Evolutionary conservation across 1,140 invertebrate species (phyloP).

Genomic region (Drosophila takahashii): DNA sequence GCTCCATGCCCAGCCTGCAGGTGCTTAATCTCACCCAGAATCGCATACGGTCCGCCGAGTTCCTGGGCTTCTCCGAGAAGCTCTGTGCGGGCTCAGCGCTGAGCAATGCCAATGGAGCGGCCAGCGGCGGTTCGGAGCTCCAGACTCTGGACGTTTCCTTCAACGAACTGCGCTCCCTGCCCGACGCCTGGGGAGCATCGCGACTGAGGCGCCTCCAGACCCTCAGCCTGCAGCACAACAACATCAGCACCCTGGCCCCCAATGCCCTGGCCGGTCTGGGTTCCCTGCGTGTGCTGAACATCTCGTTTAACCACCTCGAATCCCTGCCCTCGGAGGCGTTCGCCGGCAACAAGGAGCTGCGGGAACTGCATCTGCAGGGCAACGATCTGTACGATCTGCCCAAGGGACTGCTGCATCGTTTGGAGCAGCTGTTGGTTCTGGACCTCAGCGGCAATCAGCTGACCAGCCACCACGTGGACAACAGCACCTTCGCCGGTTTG

Average conservation of each 20-base stretch:
- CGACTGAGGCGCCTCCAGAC: constrained; percentile 89
- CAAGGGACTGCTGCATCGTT: constrained; percentile 88
- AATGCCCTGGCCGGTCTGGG: constrained; percentile 89
- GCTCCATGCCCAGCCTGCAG: constrained; percentile 89
- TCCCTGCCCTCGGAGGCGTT: constrained; percentile 90
- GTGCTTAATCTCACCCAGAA: constrained; percentile 91
- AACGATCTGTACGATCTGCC: constrained; percentile 90
- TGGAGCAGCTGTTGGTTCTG: constrained; percentile 89
- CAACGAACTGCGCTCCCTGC: constrained; percentile 89
- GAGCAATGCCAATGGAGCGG: constrained; percentile 84
- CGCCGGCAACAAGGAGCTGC: constrained; percentile 88
- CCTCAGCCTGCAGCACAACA: constrained; percentile 91
- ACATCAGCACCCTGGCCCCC: constrained; percentile 88
- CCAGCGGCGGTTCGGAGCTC: constrained; percentile 85
- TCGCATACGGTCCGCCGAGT: constrained; percentile 88
- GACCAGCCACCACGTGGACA: constrained; percentile 88
- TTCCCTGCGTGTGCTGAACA: constrained; percentile 90
- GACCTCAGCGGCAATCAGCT: constrained; percentile 91
- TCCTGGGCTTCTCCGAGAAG: constrained; percentile 87
- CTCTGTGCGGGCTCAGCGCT: constrained; percentile 64
- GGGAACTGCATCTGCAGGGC: constrained; percentile 90
- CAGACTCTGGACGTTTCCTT: constrained; percentile 89
- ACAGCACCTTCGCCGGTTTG: constrained; percentile 89
- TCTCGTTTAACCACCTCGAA: constrained; percentile 90
- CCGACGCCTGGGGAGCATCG: constrained; percentile 88